These are phyloP conservation scores for Melanerpes formicivorus DNA, from an alignment of 2,113 vertebrate genomes.

Conservation along the genomic window DNA sequence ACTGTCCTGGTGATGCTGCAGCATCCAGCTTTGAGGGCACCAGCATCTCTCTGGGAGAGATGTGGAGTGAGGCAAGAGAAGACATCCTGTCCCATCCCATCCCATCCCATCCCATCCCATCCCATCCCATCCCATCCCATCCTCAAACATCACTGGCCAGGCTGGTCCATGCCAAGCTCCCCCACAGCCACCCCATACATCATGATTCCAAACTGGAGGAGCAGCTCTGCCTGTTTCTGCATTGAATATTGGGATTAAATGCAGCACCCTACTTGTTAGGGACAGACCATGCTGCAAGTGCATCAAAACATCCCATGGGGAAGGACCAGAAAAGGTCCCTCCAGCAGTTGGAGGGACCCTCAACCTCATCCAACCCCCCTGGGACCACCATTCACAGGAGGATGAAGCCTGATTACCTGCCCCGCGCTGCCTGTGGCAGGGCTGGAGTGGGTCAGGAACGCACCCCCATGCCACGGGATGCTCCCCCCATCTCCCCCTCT, in stretches of 20 bases:
- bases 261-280: rapidly evolving
- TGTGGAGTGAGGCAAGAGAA: neutral
- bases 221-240: neutral
- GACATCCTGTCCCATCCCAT: no score
- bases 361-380: neutral
- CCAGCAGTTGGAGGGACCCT: neutral
- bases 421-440: rapidly evolving
- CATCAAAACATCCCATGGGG: rapidly evolving
- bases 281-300: rapidly evolving
- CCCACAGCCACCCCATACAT: neutral
- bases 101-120: neutral
- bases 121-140: neutral
- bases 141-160: rapidly evolving
- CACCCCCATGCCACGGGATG: neutral
- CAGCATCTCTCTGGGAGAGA: neutral
- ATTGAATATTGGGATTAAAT: neutral
- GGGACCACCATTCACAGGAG: rapidly evolving
- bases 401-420: rapidly evolving
- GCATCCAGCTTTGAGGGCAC: neutral
- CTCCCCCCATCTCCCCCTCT: neutral
- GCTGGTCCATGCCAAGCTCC: rapidly evolving
- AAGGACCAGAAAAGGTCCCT: neutral
- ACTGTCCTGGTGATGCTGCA: neutral
- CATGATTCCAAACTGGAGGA: neutral
- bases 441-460: neutral